Percentiles rank a stretch among this genome's conserved stretches.
These are phyloP conservation scores for Mastacembelus armatus DNA, from an alignment of 2,797 vertebrate genomes.

Conservation along the genomic window DNA sequence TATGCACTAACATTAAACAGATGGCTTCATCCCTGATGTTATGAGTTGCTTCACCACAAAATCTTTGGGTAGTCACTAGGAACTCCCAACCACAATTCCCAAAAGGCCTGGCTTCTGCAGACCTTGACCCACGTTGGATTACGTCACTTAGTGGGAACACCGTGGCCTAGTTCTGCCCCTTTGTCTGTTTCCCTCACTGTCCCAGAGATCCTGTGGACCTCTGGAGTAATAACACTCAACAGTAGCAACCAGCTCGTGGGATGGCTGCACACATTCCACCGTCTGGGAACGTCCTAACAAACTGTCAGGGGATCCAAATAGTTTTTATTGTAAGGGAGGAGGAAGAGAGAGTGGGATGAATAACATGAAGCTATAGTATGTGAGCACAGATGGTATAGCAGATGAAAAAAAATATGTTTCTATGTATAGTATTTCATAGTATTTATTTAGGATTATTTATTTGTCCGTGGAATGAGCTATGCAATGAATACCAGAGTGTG, in stretches of 20 bases:
- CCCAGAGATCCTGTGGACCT: constrained; percentile 63
- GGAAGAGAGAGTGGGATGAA: neutral
- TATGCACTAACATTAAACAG: constrained; percentile 60
- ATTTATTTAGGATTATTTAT: constrained; percentile 4
- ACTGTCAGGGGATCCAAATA: constrained; percentile 29
- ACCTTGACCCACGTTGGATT: constrained; percentile 63
- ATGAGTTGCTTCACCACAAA: constrained; percentile 46
- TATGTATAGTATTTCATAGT: too few relatives aligned
- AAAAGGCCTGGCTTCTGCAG: constrained; percentile 55
- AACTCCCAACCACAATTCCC: constrained; percentile 50
- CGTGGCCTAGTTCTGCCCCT: constrained; percentile 76
- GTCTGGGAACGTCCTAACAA: constrained; percentile 65
- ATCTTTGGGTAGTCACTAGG: constrained; percentile 38
- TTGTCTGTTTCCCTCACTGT: constrained; percentile 72
- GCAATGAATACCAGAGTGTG: constrained; percentile 13
- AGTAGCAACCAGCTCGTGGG: constrained; percentile 52
- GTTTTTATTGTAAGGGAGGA: constrained; percentile 20
- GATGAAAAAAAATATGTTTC: too few relatives aligned
- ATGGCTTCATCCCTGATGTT: constrained; percentile 46
- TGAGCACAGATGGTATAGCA: neutral
- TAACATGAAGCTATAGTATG: neutral
- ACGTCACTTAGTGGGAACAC: constrained; percentile 81
- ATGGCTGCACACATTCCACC: constrained; percentile 52
- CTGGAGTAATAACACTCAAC: constrained; percentile 68
- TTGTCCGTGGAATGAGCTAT: constrained; percentile 6